A percentile compares a stretch with the other conserved stretches of the same genome.
phyloP scores from a whole-genome alignment of 2,888 invertebrate species.

The Cosmia trapezina region DNA sequence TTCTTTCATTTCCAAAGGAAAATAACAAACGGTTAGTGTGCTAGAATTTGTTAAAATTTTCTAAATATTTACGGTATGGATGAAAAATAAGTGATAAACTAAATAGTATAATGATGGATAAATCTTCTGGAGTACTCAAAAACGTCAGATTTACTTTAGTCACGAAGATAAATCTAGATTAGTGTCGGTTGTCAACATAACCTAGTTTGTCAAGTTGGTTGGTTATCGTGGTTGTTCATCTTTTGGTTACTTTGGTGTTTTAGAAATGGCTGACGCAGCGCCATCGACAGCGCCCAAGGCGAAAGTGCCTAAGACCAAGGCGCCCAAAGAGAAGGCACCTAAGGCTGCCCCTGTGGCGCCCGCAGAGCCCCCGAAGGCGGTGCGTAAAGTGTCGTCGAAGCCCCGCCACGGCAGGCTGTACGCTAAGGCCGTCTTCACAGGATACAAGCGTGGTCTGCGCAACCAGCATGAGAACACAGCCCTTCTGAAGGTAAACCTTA shows the following conservation, averaged over 20 bases:
- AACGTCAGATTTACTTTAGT: slow-evolving; percentile 72
- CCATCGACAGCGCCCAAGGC: slow-evolving; percentile 90
- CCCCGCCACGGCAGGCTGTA: slow-evolving; percentile 96
- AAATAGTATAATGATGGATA: slow-evolving; percentile 45
- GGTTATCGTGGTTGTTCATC: slow-evolving; percentile 56
- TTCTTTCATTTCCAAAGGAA: slow-evolving; percentile 84
- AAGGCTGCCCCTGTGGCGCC: slow-evolving; percentile 90
- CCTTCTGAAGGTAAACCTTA: slow-evolving; percentile 93
- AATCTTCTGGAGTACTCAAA: slow-evolving; percentile 45
- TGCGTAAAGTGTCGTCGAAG: slow-evolving; percentile 87
- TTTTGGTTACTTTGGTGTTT: slow-evolving; percentile 73
- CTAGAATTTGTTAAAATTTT: slow-evolving; percentile 68
- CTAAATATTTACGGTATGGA: slow-evolving; percentile 46
- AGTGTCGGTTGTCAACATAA: slow-evolving; percentile 86
- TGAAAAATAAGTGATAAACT: slow-evolving; percentile 69
- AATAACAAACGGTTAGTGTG: slow-evolving; percentile 86
- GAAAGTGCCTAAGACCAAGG: slow-evolving; percentile 90
- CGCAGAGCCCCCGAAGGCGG: slow-evolving; percentile 88
- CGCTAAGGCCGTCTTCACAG: slow-evolving; percentile 99
- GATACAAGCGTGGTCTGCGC: slow-evolving; percentile 98
- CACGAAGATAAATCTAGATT: slow-evolving; percentile 79
- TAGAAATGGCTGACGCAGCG: slow-evolving; percentile 92
- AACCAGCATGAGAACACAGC: slow-evolving; percentile 99
- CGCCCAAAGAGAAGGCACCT: slow-evolving; percentile 89
- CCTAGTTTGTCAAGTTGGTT: slow-evolving; percentile 70